phyloP scores from a whole-genome alignment of 2,113 vertebrate species.

The Raphicerus campestris region DNA sequence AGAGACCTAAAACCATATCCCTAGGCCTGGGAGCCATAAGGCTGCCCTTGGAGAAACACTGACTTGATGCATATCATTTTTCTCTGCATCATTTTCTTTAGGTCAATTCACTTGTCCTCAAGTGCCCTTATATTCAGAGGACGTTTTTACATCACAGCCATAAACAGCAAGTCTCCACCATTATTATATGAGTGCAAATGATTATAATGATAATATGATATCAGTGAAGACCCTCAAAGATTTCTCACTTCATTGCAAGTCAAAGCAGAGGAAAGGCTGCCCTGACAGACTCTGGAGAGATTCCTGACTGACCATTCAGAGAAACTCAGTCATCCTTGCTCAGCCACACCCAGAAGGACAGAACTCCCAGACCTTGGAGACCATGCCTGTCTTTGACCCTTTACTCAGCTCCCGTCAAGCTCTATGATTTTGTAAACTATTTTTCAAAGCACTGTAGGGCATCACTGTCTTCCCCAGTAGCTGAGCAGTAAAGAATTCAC shows the following conservation, averaged over 20 bases:
- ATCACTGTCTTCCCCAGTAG: background rate
- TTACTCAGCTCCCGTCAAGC: background rate
- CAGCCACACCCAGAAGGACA: background rate
- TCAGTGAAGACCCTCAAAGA: background rate
- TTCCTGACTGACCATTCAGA: rapidly evolving
- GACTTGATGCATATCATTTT: rapidly evolving
- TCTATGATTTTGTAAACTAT: background rate
- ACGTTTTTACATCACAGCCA: rapidly evolving
- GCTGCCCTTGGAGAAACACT: background rate
- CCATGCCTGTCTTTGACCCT: background rate
- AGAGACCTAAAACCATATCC: rapidly evolving
- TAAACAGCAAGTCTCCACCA: rapidly evolving
- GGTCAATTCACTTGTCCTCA: background rate
- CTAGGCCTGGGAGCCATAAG: rapidly evolving
- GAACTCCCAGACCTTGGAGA: background rate
- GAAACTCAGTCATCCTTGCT: rapidly evolving
- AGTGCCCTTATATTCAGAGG: background rate
- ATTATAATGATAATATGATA: background rate
- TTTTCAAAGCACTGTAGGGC: background rate
- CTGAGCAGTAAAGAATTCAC: background rate
- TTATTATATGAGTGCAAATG: rapidly evolving
- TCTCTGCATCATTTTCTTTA: background rate
- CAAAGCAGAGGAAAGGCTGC: background rate
- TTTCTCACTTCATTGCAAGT: rapidly evolving
- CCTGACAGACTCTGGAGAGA: background rate